Base-by-base conservation (phyloP, 2,888 invertebrate species). In the Alitta virens region DNA sequence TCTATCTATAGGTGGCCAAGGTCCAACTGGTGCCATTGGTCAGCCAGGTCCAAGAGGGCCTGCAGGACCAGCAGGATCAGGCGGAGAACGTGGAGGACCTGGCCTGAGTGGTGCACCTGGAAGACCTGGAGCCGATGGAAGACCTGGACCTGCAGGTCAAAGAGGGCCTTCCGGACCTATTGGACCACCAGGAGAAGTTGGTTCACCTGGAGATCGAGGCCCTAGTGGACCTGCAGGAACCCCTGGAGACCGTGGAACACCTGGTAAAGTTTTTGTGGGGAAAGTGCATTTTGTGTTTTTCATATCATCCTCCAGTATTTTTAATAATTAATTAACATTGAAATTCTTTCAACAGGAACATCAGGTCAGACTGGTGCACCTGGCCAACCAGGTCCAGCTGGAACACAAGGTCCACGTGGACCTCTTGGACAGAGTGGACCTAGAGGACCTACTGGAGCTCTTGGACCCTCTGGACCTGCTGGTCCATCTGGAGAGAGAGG, bases 11-110 rank as follows among this genome's bases (percentile, higher is more conserved):
- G 68, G 68, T 54, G 67, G 43, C 27, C 27, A 16, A 9, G 38
- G 24, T 65, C 62, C 54, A 12, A n/a, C 55, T 27, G 67, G 67
- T 38, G 21, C 56, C 16, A 1, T 42, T 25, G 66, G 67, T 1
- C 50, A 50, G 42, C n/a, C 49, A 21, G 67, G 68, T 52, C 59
- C 58, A 12, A 57, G 40, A 63, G 68, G 68, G 63, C 64, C 38
- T 46, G 21, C 7, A 57, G 66, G 18, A 12, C 49, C 42, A 27
- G 24, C 42, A 49, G 62, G 69, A 14, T 25, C 2, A 23, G 1
- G 42, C n/a, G 66, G 66, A 50, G 42, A 21, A 33, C 46, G 57
- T 23, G 67, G 67, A 25, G 61, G 63, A 24, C 25, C 51, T 1
- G 67, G 66, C 16, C 42, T 42, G n/a, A 38, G 33, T n/a, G 55